phyloP scores from a whole-genome alignment of 2,797 vertebrate genomes.

The Peromyscus melanophrys region DNA sequence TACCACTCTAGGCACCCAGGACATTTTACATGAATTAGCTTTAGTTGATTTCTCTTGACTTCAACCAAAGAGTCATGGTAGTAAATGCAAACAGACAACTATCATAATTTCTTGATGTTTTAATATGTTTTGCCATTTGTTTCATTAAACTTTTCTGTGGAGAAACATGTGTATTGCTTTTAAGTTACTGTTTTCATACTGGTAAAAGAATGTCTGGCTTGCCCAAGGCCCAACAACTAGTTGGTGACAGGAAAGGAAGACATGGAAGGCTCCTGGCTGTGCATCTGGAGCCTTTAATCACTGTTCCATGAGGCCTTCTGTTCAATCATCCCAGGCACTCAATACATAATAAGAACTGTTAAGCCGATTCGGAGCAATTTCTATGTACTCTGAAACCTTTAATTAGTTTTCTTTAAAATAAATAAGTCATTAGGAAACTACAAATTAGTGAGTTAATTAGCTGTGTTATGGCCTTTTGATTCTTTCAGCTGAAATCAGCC shows the following conservation, averaged over 20 bases:
- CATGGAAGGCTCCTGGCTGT: constrained; percentile 9
- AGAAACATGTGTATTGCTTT: constrained; percentile 3
- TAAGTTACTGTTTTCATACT: constrained; percentile 29
- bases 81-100: neutral
- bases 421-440: constrained; percentile 76
- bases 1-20: neutral
- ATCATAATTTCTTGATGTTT: neutral
- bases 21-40: neutral
- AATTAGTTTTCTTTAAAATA: constrained; percentile 75
- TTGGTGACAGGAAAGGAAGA: constrained; percentile 23
- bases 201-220: neutral
- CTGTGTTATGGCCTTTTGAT: constrained; percentile 49
- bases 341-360: constrained; percentile 27
- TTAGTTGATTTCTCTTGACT: neutral
- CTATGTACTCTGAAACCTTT: constrained; percentile 62
- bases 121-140: neutral
- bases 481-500: constrained; percentile 68
- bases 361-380: constrained; percentile 52
- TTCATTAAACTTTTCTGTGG: constrained; percentile 9
- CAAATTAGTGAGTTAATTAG: constrained; percentile 76
- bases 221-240: constrained; percentile 13
- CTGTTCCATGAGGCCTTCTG: neutral
- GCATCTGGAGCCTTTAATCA: constrained; percentile 52
- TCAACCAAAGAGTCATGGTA: neutral
- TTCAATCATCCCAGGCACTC: constrained; percentile 53